These are phyloP conservation scores for Xestia sexstrigata DNA, from an alignment of 2,888 invertebrate genomes.

Conservation along the genomic window DNA sequence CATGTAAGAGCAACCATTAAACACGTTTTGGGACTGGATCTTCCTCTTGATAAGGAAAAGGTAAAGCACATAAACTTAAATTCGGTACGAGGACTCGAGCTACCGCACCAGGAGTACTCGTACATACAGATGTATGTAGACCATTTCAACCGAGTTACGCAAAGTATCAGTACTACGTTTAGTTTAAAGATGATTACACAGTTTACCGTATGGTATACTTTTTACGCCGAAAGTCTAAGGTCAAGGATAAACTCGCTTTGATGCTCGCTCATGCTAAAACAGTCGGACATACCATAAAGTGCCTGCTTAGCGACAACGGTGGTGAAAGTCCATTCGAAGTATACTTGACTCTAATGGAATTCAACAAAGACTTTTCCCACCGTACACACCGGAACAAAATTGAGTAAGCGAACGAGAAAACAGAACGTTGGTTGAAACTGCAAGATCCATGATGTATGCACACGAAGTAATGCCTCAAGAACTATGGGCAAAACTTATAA, in stretches of 20 bases:
- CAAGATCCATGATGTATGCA: background rate
- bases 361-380: background rate
- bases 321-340: background rate
- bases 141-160: conserved; percentile 3
- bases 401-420: background rate
- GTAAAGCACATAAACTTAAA: conserved; percentile 3
- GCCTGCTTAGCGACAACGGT: background rate
- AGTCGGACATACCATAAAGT: background rate
- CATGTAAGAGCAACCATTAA: background rate
- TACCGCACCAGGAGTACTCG: background rate
- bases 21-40: background rate
- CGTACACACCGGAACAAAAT: background rate
- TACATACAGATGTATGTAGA: conserved; percentile 5
- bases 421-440: background rate
- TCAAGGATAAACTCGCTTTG: background rate
- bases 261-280: background rate
- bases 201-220: background rate
- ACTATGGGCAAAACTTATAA: background rate
- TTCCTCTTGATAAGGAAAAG: background rate
- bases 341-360: background rate
- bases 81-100: conserved; percentile 1
- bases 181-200: background rate
- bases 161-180: background rate
- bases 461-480: background rate
- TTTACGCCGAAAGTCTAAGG: background rate